Percentiles rank a stretch among this genome's conserved stretches.
phyloP scores from a whole-genome alignment of 2,797 vertebrate genomes.

The Chelmon rostratus region DNA sequence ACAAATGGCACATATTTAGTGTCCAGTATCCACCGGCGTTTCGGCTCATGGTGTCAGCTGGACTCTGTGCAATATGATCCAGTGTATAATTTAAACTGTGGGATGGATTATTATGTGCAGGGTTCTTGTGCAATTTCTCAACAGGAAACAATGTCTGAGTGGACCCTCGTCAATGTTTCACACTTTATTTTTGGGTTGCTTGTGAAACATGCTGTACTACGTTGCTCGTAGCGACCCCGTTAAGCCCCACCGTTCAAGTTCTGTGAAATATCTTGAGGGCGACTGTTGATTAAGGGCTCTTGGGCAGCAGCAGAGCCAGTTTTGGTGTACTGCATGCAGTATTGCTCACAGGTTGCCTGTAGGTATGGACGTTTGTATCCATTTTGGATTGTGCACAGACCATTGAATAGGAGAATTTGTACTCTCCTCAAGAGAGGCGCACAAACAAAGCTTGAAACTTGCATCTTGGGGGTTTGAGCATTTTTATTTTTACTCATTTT shows the following conservation, averaged over 20 bases:
- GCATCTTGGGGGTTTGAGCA: conserved; percentile 33
- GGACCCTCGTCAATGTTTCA: background rate
- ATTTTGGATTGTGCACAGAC: conserved; percentile 59
- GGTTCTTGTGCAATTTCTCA: conserved; percentile 7
- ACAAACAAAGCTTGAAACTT: conserved; percentile 55
- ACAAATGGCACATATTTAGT: conserved; percentile 12
- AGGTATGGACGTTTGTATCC: conserved; percentile 69
- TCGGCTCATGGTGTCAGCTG: background rate
- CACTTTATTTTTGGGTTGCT: conserved; percentile 41
- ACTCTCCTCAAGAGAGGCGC: conserved; percentile 28
- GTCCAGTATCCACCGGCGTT: background rate
- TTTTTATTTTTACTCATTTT: conserved; percentile 36
- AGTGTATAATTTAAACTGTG: background rate
- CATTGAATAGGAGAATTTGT: conserved; percentile 54
- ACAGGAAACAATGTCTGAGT: conserved; percentile 4
- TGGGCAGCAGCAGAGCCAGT: conserved; percentile 45
- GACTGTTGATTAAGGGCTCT: conserved; percentile 72
- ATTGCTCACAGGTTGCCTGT: conserved; percentile 70
- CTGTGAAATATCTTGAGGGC: conserved; percentile 63
- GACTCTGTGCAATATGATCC: no score
- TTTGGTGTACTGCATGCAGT: conserved; percentile 44
- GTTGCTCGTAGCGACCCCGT: conserved; percentile 31
- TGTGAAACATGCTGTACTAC: conserved; percentile 28
- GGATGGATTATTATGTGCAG: background rate
- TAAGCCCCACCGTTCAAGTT: conserved; percentile 32